Base-by-base conservation (phyloP, 2,113 vertebrate genomes). In the Microtus richardsoni region DNA sequence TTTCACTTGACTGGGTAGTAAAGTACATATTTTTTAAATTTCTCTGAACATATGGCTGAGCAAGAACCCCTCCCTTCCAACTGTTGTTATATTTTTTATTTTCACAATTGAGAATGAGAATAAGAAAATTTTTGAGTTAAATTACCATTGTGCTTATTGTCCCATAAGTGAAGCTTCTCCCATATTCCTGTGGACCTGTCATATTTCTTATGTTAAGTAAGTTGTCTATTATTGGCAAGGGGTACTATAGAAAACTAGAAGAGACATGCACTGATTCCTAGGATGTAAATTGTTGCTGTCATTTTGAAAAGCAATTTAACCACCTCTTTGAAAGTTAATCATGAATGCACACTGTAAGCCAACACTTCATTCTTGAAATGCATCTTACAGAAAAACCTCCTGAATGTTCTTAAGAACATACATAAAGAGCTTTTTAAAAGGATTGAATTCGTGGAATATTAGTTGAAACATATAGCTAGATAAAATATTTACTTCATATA, bases 181-280 rank as follows among this genome's bases (percentile, higher is more conserved):
- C 60, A 91, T 92, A 33, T 68, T 94, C 66, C 75, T 75, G 70
- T 30, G 75, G 41, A 89, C n/a, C 6, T 89, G 41, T 39, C 68
- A 36, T 80, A 70, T 90, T 84, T 91, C 41, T 77, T 78, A 77
- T 62, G 95, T 88, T 92, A 39, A 96, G 54, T 83, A 9, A 91
- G 3, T 66, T 89, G 77, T 73, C 22, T 93, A 87, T 73, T 94
- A 7, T 84, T 89, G 70, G 68, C 68, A 94, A 87, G 8, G 22
- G 77, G 14, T 77, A 77, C 7, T 91, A 4, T 47, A 52, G 14
- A 91, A 92, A 96, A 74, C n/a, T 91, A 91, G 22, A 90, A 77
- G 1, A 77, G 39, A 44, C 7, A 49, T 71, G 49, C 44, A 79
- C 24, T 54, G 39, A 47, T 26, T 90, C 41, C 60, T 78, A 91